Percentiles rank a stretch among this genome's conserved stretches.
Conservation (phyloP, 1,140 invertebrate genomes). For the Nasonia vitripennis region DNA sequence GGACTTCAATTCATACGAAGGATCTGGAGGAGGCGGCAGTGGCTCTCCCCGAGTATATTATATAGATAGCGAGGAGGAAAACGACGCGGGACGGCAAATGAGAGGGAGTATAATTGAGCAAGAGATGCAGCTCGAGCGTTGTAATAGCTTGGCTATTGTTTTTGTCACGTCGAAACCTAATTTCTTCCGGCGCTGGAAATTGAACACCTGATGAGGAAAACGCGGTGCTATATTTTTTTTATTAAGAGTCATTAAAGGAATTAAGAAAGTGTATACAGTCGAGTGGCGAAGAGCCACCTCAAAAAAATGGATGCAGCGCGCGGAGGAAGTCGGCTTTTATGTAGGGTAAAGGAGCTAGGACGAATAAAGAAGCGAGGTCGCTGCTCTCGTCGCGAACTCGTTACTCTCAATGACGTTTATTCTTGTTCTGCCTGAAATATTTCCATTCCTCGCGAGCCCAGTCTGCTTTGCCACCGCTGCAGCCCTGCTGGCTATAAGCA, state of each 20-base stretch:
- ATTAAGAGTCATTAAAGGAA: background rate
- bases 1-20: background rate
- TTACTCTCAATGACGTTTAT: constrained; percentile 57
- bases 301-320: background rate
- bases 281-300: background rate
- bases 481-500: too few species aligned
- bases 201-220: too few species aligned
- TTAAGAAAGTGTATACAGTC: background rate
- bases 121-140: background rate
- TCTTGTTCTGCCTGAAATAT: constrained; percentile 43
- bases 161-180: background rate
- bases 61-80: background rate
- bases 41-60: background rate
- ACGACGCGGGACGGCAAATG: background rate
- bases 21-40: background rate
- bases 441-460: background rate
- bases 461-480: background rate
- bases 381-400: constrained; percentile 40
- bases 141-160: background rate
- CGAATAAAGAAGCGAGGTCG: background rate
- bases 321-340: background rate
- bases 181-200: too few species aligned
- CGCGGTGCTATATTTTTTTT: background rate
- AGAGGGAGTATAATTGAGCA: background rate
- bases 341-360: background rate